Evolutionary conservation across 1,140 invertebrate genomes (phyloP).

Genomic region (roundworm (Caenorhabditis elegans)): WBcel235 BX284604.4:12356001-12356500

Average conservation of each 20-base stretch:
- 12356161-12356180: conserved; percentile 8
- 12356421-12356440: no score
- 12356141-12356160: background rate
- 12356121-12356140: background rate
- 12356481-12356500: no score
- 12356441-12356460: no score
- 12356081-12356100: no score
- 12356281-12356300: conserved; percentile 41
- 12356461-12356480: no score
- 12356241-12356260: background rate
- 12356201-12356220: background rate
- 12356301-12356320: conserved; percentile 79
- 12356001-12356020: background rate
- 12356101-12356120: background rate
- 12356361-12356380: conserved; percentile 85
- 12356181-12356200: background rate
- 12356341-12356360: conserved; percentile 88
- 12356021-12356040: background rate
- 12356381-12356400: conserved; percentile 81
- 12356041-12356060: background rate
- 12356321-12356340: conserved; percentile 95
- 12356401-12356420: conserved; percentile 72
- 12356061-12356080: background rate
- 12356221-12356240: conserved; percentile 29
- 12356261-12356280: background rate